Conservation (phyloP, 2,888 invertebrate species). For the Tinea semifulvella region DNA sequence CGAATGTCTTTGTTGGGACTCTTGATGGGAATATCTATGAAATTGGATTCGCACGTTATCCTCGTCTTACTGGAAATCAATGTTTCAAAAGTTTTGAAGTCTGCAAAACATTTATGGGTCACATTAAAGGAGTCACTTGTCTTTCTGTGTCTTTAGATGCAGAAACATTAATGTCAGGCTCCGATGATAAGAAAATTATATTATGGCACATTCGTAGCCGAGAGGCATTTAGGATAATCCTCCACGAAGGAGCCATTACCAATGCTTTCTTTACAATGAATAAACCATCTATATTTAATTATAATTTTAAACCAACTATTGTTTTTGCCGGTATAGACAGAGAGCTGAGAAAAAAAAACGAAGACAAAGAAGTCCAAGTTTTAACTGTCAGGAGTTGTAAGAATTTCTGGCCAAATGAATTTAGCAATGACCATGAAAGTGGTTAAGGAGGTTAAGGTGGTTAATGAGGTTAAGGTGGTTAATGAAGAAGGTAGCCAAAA, state of each 20-base stretch:
- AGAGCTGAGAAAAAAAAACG: no score
- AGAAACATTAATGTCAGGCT: conserved; percentile 77
- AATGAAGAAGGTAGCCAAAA: no score
- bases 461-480: no score
- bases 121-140: conserved; percentile 74
- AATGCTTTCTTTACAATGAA: conserved; percentile 74
- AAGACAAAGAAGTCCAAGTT: no score
- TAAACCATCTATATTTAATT: conserved; percentile 66
- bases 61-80: conserved; percentile 71
- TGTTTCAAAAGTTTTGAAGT: no score
- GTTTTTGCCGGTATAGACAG: no score
- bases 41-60: conserved; percentile 72
- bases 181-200: conserved; percentile 76
- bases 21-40: conserved; percentile 75
- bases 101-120: conserved; percentile 77
- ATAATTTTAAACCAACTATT: conserved; percentile 68
- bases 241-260: conserved; percentile 78
- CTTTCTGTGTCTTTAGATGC: conserved; percentile 78
- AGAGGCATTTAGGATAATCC: conserved; percentile 74
- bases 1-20: conserved; percentile 78
- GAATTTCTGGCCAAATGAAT: no score
- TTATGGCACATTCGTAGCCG: conserved; percentile 84
- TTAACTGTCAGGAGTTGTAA: no score
- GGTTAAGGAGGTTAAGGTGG: no score
- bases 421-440: no score